phyloP scores from a whole-genome alignment of 2,113 vertebrate species.

The Stomatorhinus ivindoensis region DNA sequence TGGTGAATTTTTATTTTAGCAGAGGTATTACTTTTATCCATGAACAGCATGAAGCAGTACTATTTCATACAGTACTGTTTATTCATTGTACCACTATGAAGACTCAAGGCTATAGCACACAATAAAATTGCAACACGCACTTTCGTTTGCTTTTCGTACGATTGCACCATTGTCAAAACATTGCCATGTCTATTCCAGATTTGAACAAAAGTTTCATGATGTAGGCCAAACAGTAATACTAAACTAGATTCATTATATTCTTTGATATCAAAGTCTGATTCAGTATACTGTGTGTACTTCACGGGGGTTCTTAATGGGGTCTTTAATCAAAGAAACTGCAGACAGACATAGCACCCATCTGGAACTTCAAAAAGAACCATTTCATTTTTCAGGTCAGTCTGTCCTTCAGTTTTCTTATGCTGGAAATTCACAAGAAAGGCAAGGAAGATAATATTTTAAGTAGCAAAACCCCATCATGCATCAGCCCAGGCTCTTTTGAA shows the following conservation, averaged over 20 bases:
- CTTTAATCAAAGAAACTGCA: background rate
- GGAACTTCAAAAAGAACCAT: background rate
- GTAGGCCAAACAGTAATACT: background rate
- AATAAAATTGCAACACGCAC: background rate
- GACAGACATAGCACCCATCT: background rate
- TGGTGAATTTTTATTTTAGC: background rate
- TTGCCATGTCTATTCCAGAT: background rate
- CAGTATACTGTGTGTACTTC: background rate
- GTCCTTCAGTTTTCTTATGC: background rate
- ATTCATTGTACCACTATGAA: background rate
- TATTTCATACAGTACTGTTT: background rate
- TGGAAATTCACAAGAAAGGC: constrained; percentile 7
- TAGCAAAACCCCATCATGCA: background rate
- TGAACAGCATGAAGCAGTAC: background rate
- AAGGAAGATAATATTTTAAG: background rate
- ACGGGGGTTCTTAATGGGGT: background rate
- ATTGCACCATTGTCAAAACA: background rate
- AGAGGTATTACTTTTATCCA: background rate
- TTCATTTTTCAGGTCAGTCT: background rate
- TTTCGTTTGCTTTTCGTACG: background rate
- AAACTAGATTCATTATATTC: background rate
- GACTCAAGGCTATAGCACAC: background rate
- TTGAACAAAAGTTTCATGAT: background rate
- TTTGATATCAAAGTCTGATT: background rate
- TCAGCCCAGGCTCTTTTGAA: background rate